Evolutionary conservation across 2,113 vertebrate species (phyloP).

Genomic region (Hypocryptadius cinnamomeus): DNA sequence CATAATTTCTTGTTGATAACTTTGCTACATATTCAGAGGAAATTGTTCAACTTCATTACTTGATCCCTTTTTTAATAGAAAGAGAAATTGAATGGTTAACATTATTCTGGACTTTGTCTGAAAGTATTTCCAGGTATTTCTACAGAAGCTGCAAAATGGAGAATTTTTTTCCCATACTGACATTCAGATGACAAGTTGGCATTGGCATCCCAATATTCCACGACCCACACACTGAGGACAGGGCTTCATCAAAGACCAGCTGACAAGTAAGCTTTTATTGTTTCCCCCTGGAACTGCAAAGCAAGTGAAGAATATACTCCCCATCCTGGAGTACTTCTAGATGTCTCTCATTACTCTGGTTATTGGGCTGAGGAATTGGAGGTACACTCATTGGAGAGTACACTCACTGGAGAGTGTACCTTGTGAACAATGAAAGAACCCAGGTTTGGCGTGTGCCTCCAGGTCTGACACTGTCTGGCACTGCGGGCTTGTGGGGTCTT

Average conservation of each 20-base stretch:
- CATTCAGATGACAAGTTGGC: background rate
- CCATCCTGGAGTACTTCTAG: too few species aligned
- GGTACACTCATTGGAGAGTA: too few species aligned
- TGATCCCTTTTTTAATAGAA: background rate
- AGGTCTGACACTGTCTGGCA: too few species aligned
- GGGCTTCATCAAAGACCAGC: background rate
- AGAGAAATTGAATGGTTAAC: background rate
- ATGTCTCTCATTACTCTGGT: background rate
- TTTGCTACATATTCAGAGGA: background rate
- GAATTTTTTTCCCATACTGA: background rate
- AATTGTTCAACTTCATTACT: background rate
- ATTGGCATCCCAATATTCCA: background rate
- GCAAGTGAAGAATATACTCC: background rate
- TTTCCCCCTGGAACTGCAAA: background rate
- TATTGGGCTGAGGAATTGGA: background rate
- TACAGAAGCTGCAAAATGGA: background rate
- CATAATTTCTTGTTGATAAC: background rate
- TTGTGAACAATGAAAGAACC: rapidly evolving
- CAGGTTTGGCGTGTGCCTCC: too few species aligned
- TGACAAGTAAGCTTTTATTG: background rate
- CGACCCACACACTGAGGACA: background rate
- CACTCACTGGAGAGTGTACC: rapidly evolving
- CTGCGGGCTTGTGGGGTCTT: too few species aligned
- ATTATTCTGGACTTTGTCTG: background rate
- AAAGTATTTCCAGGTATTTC: background rate